Evolutionary conservation across 2,888 invertebrate genomes (phyloP), one percentile per base, ranked within the genome.

Genomic region (Chironomus tentans): DNA sequence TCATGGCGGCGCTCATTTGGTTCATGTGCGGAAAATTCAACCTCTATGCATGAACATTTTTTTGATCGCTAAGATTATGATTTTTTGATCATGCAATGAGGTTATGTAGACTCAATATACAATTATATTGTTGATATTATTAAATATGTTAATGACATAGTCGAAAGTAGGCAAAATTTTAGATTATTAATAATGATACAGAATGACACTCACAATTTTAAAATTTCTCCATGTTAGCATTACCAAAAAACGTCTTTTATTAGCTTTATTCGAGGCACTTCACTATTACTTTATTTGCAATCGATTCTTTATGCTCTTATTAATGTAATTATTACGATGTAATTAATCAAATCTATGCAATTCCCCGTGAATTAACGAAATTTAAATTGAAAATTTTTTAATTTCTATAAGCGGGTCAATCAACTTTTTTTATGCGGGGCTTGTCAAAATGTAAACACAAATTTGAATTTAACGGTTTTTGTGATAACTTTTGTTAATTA

Each of bases 1-100:
- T 70, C 72, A 74, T 74, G 74, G 74, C 74, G 74, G 68, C 72
- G 46, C 56, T 18, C 38, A 38, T 38, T n/a, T n/a, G n/a, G 22
- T 56, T 28, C 61, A 72, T n/a, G 71, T 50, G 15, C 13, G 18
- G 46, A 15, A 38, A 72, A 72, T 72, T 72, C 72, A 72, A 72
- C 72, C 72, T 72, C 62, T 18, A 15, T 15, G 1, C 15, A 15
- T 18, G 18, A 15, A 15, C 50, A n/a, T n/a, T 56, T 56, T 56
- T 56, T 38, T 38, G 38, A 10, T 38, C 5, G 28, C 38, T 38
- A 38, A 2, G 38, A 38, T 38, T 38, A 38, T 38, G 38, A 21
- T 18, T 12, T 50, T 15, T 71, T 2, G 24, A 18, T n/a, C n/a
- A 22, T n/a, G 6, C 48, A 47, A 50, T 62, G 72, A 72, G 72